Base-by-base conservation (phyloP, 1,140 invertebrate species). In the Caenorhabditis inopinata region DNA sequence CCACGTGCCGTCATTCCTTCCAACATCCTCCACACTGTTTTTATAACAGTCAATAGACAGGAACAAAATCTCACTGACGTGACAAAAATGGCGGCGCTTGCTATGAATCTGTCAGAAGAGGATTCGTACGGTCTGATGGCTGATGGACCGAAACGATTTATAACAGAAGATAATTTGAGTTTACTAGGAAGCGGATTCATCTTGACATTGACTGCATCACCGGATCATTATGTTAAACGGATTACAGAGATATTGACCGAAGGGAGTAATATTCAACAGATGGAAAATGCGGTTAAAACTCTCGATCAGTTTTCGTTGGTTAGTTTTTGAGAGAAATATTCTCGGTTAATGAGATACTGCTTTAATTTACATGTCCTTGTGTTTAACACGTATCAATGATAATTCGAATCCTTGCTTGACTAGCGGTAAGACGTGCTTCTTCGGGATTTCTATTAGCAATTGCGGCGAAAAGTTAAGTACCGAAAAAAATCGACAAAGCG, bases 141-240 rank as follows among this genome's bases (percentile, higher is more conserved):
- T 58, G 85, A 85, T n/a, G 83, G 76, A n/a, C 47, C 25, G 23
- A 42, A 74, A 23, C 12, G 32, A 7, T 85, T 85, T 76, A 75
- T 86, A 12, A 85, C 83, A 23, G 79, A 86, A 21, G 76, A 86
- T 42, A 85, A 85, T 58, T 68, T 81, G 51, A 21, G 80, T 62
- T 62, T 45, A n/a, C 27, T 85, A 32, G 42, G 51, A 14, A 84
- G 86, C 38, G 85, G 85, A 18, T 85, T 85, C 58, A 62, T 85
- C n/a, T 74, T 85, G 32, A 75, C 73, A n/a, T 49, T 85, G 12
- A 85, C 81, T 29, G 85, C 81, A 32, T 84, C 85, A 25, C 85
- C 85, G 9, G 81, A 83, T 79, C 68, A 49, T 73, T 58, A 81
- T 51, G 42, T 35, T 1, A 25, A 47, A 47, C 16, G 25, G 14